Conservation (phyloP, 2,888 invertebrate species). For the Fissipunctia ypsillon region DNA sequence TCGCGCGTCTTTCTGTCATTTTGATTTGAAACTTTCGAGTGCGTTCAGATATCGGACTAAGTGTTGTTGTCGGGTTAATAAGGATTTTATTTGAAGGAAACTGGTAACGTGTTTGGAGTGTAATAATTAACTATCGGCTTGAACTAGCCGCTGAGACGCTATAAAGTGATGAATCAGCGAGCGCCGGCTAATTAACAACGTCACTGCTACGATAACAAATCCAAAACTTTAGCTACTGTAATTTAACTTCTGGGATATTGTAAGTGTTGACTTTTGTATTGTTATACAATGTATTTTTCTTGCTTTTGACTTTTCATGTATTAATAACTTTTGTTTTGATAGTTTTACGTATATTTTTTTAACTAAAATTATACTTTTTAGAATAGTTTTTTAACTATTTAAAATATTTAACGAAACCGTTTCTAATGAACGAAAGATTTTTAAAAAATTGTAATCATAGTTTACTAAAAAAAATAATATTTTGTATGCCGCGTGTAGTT, state of each 20-base stretch:
- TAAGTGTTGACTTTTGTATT: slow-evolving; percentile 75
- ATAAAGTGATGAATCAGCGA: slow-evolving; percentile 90
- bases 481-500: slow-evolving; percentile 10
- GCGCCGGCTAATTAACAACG: slow-evolving; percentile 89
- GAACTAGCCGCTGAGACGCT: slow-evolving; percentile 87
- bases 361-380: not conserved
- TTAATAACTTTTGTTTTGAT: slow-evolving; percentile 38
- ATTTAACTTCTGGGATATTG: slow-evolving; percentile 81
- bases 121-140: slow-evolving; percentile 81
- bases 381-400: not conserved
- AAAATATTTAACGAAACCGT: not conserved
- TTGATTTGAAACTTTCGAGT: slow-evolving; percentile 83
- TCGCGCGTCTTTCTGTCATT: slow-evolving; percentile 87
- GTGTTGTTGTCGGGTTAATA: slow-evolving; percentile 72
- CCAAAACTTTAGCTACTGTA: slow-evolving; percentile 76
- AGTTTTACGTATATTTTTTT: slow-evolving; percentile 16
- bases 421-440: not conserved
- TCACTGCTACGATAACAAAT: slow-evolving; percentile 88
- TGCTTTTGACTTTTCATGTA: slow-evolving; percentile 24
- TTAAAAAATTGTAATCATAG: not conserved
- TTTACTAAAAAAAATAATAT: not conserved
- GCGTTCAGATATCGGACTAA: slow-evolving; percentile 78
- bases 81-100: slow-evolving; percentile 67
- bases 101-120: slow-evolving; percentile 81
- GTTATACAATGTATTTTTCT: slow-evolving; percentile 13